phyloP scores from a whole-genome alignment of 23 tunicate species.

The Ascidia mentula region DNA sequence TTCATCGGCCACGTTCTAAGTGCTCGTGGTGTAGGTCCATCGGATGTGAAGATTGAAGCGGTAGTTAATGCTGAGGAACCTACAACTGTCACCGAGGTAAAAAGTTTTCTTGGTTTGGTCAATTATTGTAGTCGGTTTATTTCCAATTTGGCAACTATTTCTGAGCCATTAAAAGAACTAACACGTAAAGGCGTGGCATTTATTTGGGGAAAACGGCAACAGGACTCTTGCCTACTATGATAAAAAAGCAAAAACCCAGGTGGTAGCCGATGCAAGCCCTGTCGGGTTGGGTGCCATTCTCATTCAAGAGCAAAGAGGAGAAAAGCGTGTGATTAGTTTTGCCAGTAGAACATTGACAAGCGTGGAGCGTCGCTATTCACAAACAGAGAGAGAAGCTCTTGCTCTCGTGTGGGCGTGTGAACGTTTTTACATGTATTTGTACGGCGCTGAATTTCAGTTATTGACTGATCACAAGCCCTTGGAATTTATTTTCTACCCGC shows the following conservation, averaged over 20 bases:
- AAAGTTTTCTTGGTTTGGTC: too few species aligned
- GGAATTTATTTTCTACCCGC: not conserved
- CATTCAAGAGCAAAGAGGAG: not conserved
- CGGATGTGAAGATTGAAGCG: too few species aligned
- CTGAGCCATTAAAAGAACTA: too few species aligned
- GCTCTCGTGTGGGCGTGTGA: slow-evolving; percentile 42
- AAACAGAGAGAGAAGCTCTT: slow-evolving; percentile 26
- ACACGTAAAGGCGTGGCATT: too few species aligned
- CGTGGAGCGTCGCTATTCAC: slow-evolving; percentile 22
- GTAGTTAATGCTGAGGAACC: too few species aligned
- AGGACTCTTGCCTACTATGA: not conserved
- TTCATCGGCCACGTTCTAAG: too few species aligned
- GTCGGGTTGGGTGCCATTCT: not conserved
- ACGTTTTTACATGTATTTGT: slow-evolving; percentile 21
- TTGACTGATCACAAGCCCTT: slow-evolving; percentile 26
- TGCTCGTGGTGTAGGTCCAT: too few species aligned
- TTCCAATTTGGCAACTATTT: too few species aligned
- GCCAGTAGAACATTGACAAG: not conserved
- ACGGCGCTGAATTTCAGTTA: slow-evolving; percentile 15
- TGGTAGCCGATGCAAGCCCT: not conserved
- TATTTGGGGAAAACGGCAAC: too few species aligned
- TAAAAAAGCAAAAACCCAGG: not conserved
- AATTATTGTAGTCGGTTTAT: too few species aligned
- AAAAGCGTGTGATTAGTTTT: not conserved
- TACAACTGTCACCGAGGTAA: too few species aligned